Conservation (phyloP, 2,888 invertebrate species). For the Calameuta idolon region DNA sequence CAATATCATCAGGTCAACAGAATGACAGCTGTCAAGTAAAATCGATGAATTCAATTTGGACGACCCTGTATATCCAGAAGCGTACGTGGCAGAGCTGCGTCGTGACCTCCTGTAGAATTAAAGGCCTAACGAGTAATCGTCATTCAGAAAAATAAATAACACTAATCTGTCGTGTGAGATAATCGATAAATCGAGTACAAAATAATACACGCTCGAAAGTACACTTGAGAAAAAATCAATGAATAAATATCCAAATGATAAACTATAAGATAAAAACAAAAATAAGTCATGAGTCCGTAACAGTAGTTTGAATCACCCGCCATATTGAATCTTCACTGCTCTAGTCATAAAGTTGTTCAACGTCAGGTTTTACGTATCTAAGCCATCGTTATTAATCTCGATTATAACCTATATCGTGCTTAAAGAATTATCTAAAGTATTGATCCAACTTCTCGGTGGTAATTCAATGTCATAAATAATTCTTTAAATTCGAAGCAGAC, state of each 20-base stretch:
- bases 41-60: neutral
- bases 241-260: neutral
- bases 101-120: neutral
- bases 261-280: neutral
- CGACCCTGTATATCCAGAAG: neutral
- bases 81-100: neutral
- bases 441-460: neutral
- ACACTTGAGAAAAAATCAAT: neutral
- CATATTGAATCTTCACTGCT: neutral
- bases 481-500: constrained; percentile 18
- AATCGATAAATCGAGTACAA: neutral
- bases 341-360: neutral
- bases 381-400: neutral
- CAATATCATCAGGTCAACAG: neutral
- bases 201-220: neutral
- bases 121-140: neutral
- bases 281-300: neutral
- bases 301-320: neutral
- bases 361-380: neutral
- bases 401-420: neutral
- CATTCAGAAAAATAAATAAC: neutral
- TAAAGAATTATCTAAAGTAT: neutral
- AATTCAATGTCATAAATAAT: neutral
- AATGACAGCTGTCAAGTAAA: neutral
- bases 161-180: neutral